Evolutionary conservation across 2,888 invertebrate species (phyloP), one percentile per base, ranked within the genome.

Genomic region (Epiblema foenella): DNA sequence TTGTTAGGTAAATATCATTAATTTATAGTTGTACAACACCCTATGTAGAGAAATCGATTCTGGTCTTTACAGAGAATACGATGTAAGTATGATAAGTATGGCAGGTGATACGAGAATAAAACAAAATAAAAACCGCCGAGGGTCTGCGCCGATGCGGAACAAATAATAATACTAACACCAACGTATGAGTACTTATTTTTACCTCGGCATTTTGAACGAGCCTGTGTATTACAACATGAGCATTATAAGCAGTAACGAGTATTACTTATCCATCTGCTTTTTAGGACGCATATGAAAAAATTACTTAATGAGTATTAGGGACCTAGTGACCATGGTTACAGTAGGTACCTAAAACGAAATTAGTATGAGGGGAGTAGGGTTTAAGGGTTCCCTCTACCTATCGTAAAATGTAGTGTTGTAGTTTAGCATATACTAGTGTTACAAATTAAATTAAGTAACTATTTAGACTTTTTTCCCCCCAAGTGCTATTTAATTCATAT

Each of bases 61-160:
- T 8, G 46, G n/a, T 46, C 15, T 46, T 46, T 46, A 11, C 15
- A n/a, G 52, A 20, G 64, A 52, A 52, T 20, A 52, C 18, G 10
- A 54, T 59, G 54, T 46, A 37, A 46, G 15, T 7, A 46, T 1
- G 24, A 52, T n/a, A n/a, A n/a, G n/a, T n/a, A n/a, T n/a, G 18
- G 60, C 65, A 70, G 64, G 65, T 70, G 66, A 54, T 67, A 67
- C 51, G 39, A 67, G 49, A 51, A 56, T 56, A 49, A 73, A 52
- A 64, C 54, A 64, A 63, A 51, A 63, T 63, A 67, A 65, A 52
- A 57, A 42, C 12, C 17, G 24, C 15, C n/a, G 80, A 89, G 92
- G 92, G 92, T 92, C 90, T 84, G 90, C 91, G 91, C 73, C 85
- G 87, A 84, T 74, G 89, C 89, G 92, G 90, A 91, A 92, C 90